Conservation (phyloP, 2,888 invertebrate genomes). For the Perizoma flavofasciatum region DNA sequence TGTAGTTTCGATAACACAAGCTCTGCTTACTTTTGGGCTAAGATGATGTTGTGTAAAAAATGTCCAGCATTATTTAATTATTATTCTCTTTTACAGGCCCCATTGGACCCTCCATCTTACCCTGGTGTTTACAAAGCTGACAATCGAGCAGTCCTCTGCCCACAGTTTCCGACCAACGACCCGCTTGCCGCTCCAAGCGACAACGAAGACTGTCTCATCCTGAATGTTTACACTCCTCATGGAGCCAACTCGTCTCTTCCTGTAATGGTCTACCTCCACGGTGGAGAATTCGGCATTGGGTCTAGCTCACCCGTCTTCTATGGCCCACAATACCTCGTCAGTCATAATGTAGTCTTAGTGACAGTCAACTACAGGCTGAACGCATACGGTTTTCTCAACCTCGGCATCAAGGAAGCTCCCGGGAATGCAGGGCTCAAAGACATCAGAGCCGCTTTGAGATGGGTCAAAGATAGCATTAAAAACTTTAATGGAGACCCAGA, state of each 20-base stretch:
- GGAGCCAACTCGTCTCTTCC: slow-evolving; percentile 57
- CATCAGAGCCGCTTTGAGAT: slow-evolving; percentile 72
- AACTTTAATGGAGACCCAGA: slow-evolving; percentile 69
- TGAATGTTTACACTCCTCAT: slow-evolving; percentile 71
- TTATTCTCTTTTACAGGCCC: slow-evolving; percentile 56
- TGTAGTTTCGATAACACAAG: no score
- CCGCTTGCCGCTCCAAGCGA: slow-evolving; percentile 69
- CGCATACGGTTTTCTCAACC: slow-evolving; percentile 73
- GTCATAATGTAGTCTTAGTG: slow-evolving; percentile 71
- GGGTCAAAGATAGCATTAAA: slow-evolving; percentile 69
- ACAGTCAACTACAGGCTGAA: slow-evolving; percentile 80
- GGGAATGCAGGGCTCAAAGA: slow-evolving; percentile 79
- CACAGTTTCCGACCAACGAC: slow-evolving; percentile 70
- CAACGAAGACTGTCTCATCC: slow-evolving; percentile 74
- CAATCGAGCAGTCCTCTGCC: slow-evolving; percentile 63
- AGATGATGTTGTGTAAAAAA: not conserved
- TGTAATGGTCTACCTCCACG: slow-evolving; percentile 78
- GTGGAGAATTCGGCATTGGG: slow-evolving; percentile 77
- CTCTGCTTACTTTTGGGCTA: no score
- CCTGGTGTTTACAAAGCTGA: slow-evolving; percentile 68
- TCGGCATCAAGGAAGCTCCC: slow-evolving; percentile 68
- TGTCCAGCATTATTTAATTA: not conserved
- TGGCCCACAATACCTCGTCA: slow-evolving; percentile 75
- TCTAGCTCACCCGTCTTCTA: slow-evolving; percentile 69
- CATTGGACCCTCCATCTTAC: slow-evolving; percentile 58